Evolutionary conservation across 2,888 invertebrate genomes (phyloP), one percentile per base, ranked within the genome.

Genomic region (Epirrhoe tristata): DNA sequence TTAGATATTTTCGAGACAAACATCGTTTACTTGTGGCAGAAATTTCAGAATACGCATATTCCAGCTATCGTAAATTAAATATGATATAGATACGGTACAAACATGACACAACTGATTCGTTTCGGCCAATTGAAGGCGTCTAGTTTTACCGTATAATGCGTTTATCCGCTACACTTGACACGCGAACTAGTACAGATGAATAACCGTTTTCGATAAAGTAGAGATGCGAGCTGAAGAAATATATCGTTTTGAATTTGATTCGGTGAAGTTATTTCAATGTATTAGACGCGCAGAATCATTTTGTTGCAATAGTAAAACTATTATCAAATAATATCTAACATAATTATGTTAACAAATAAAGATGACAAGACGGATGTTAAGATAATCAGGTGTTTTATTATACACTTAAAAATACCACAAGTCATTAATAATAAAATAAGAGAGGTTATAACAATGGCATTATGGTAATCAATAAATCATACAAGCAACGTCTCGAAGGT

Each of bases 41-140:
- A 48, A 16, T 12, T 12, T 14, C 14, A 48, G 14, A 16, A 14
- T 16, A 16, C 48, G 6, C 7, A 16, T 8, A 43, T 6, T 46
- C 5, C 46, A 46, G 14, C 6, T 48, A 64, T 64, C 24, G 59
- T 56, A 54, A 62, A 53, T 53, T 36, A 12, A 43, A 16, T 48
- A 16, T 14, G 48, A 48, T 16, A 16, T 14, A 16, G 55, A 55
- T 60, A 52, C 43, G 39, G 39, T 43, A 57, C 67, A 59, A 73
- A 80, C 80, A 81, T 86, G 84, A 86, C 79, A 84, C 82, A 86
- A 86, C 81, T 80, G 78, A 86, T 86, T 82, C 76, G 82, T 77
- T 74, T 68, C 73, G 78, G 72, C 69, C 78, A 81, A 83, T 84
- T 81, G 69, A 77, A 78, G 78, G 79, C 81, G 80, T 83, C 78